Evolutionary conservation across 2,113 vertebrate genomes (phyloP).

Genomic region (Sapayoa aenigma): DNA sequence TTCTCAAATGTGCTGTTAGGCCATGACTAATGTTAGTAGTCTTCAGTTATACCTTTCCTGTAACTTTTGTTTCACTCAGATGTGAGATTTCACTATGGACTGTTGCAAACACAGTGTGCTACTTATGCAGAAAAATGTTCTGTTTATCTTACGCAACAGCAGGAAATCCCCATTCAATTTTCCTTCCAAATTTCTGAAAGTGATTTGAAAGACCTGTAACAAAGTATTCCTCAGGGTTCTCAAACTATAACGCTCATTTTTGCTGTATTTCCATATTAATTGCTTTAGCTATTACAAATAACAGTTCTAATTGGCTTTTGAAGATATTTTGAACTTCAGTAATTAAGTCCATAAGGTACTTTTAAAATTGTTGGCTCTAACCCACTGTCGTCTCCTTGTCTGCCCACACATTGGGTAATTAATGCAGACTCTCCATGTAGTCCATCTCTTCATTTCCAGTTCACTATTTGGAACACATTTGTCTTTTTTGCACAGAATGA

Average conservation of each 20-base stretch:
- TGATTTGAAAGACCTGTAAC: conserved; percentile 63
- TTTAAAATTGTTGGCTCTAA: conserved; percentile 29
- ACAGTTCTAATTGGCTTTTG: conserved; percentile 60
- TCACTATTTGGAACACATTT: background rate
- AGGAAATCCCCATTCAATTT: conserved; percentile 65
- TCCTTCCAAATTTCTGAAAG: conserved; percentile 66
- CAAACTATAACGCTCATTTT: conserved; percentile 29
- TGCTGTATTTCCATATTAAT: conserved; percentile 66
- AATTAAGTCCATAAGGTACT: conserved; percentile 62
- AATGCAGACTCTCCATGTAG: conserved; percentile 7
- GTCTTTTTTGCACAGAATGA: background rate
- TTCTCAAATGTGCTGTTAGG: background rate
- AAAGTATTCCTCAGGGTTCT: conserved; percentile 60
- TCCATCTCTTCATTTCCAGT: conserved; percentile 20
- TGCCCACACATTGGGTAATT: conserved; percentile 49
- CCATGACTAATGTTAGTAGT: background rate
- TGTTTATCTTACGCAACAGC: conserved; percentile 68
- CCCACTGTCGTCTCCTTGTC: conserved; percentile 38
- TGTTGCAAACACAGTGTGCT: background rate
- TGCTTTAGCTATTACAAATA: conserved; percentile 62
- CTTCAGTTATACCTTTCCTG: background rate
- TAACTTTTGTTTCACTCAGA: background rate
- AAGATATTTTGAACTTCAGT: conserved; percentile 60
- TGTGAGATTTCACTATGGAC: background rate
- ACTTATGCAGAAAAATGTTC: conserved; percentile 28